Base-by-base conservation (phyloP, 2,888 invertebrate genomes). In the Conistra vaccinii region DNA sequence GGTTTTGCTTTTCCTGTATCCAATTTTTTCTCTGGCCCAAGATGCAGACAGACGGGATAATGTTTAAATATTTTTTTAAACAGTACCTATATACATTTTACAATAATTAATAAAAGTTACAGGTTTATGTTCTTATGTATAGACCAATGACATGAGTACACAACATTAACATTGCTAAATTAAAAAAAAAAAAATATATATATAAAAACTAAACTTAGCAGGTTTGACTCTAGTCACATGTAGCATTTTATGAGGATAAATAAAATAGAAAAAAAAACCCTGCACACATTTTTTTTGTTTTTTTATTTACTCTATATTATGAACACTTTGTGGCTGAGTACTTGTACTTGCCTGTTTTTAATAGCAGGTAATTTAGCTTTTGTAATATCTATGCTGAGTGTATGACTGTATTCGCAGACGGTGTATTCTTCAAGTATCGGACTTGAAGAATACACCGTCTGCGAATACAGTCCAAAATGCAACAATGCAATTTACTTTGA, bases 401-500 rank as follows among this genome's bases (percentile, higher is more conserved):
- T n/a, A n/a, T n/a, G n/a, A n/a, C n/a, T n/a, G n/a, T n/a, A n/a
- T n/a, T n/a, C n/a, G n/a, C 69, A 65, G 68, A 35, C 51, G n/a
- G n/a, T n/a, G n/a, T n/a, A n/a, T n/a, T n/a, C n/a, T n/a, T n/a
- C n/a, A n/a, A n/a, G n/a, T n/a, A n/a, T n/a, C n/a, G n/a, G n/a
- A n/a, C 9, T 42, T 66, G 9, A 57, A 69, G 23, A 69, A 79
- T 57, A 32, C 39, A 53, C 26, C 23, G 29, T n/a, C 39, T 35
- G 23, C 51, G 1, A 35, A 39, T 23, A 58, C 35, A 26, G 32
- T 55, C 0, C 9, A 4, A 48, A 42, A 58, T 69, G 55, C 62
- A 62, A 63, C 62, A 76, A 76, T 70, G 66, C 62, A 70, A 48
- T 70, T 62, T 23, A 10, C 45, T 76, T 58, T 68, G 76, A 80